phyloP scores from a whole-genome alignment of 1,140 invertebrate species.

The Anastrepha obliqua region DNA sequence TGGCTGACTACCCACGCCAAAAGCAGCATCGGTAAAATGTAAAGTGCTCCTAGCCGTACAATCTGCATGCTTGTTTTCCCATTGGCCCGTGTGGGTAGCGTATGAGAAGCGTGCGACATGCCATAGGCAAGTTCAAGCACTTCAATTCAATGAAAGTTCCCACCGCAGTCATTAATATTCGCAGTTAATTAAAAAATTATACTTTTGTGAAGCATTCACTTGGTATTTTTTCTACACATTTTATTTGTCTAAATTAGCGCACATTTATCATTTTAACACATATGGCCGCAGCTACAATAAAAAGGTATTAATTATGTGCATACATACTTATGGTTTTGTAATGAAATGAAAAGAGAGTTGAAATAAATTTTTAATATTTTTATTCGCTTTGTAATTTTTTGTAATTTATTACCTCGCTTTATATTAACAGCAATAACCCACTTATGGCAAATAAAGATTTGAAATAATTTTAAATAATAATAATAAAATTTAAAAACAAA shows the following conservation, averaged over 20 bases:
- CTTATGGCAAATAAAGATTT: too few relatives aligned
- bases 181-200: background rate
- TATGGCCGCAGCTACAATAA: background rate
- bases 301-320: background rate
- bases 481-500: too few relatives aligned
- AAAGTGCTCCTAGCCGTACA: too few relatives aligned
- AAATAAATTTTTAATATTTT: too few relatives aligned
- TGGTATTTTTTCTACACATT: background rate
- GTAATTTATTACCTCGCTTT: too few relatives aligned
- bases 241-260: background rate
- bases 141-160: background rate
- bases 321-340: background rate
- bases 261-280: conserved; percentile 11
- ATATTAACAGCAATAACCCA: too few relatives aligned
- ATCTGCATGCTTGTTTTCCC: background rate
- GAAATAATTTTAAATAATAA: too few relatives aligned
- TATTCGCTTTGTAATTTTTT: too few relatives aligned
- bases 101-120: background rate
- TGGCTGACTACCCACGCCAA: background rate
- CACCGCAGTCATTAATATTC: background rate
- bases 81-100: background rate
- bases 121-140: background rate
- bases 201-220: background rate
- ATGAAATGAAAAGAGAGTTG: background rate
- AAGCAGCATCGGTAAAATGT: too few relatives aligned